Percentiles rank a stretch among this genome's conserved stretches.
These are phyloP conservation scores for Oceanites oceanicus DNA, from an alignment of 2,113 vertebrate species.

Conservation along the genomic window DNA sequence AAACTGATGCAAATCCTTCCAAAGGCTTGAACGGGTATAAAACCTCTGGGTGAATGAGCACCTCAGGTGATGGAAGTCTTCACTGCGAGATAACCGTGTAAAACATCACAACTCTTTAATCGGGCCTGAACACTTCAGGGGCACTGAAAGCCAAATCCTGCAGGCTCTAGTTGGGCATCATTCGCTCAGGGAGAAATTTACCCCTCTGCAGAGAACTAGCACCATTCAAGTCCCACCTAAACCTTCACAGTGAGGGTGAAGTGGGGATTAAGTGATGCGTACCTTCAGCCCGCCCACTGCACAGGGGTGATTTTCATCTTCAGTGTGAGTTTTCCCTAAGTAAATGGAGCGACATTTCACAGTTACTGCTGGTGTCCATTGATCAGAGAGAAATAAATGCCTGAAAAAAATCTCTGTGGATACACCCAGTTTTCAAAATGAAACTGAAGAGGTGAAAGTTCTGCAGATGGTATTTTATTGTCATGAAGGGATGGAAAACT, in stretches of 20 bases:
- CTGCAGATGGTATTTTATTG: slow-evolving; percentile 57
- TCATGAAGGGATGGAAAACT: slow-evolving; percentile 59
- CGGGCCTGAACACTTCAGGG: background rate
- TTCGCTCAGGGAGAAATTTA: slow-evolving; percentile 48
- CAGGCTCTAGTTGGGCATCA: background rate
- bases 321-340: slow-evolving; percentile 69
- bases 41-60: background rate
- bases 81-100: background rate
- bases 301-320: slow-evolving; percentile 72
- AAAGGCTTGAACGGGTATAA: background rate
- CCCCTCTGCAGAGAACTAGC: slow-evolving; percentile 67
- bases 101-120: background rate
- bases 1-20: background rate
- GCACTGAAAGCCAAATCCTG: background rate
- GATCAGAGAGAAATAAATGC: slow-evolving; percentile 69
- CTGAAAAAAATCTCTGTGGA: slow-evolving; percentile 39
- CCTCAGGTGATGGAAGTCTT: background rate
- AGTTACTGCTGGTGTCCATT: slow-evolving; percentile 64
- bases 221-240: slow-evolving; percentile 48
- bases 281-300: slow-evolving; percentile 68
- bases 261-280: slow-evolving; percentile 58
- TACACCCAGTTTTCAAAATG: slow-evolving; percentile 49
- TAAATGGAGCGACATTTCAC: slow-evolving; percentile 67
- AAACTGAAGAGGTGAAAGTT: slow-evolving; percentile 53
- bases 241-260: slow-evolving; percentile 50